A percentile compares a stretch with the other conserved stretches of the same genome.
Conservation (phyloP, 2,888 invertebrate species). For the Drosophila maculinotata region DNA sequence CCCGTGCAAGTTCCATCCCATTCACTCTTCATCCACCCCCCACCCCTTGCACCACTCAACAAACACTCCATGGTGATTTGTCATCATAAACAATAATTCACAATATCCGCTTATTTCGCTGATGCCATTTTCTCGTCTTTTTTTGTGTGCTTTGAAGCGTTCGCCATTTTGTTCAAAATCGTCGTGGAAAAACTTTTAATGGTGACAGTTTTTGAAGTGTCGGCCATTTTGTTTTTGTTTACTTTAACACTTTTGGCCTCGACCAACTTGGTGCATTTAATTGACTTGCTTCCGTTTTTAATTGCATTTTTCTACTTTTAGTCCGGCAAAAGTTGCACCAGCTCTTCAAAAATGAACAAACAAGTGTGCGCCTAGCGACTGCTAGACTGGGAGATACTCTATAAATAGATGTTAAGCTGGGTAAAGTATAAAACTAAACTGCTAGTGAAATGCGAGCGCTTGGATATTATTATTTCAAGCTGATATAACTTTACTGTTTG, state of each 20-base stretch:
- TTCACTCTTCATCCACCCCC: constrained; percentile 3
- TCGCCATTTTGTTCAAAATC: constrained; percentile 34
- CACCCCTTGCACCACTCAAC: too few species aligned
- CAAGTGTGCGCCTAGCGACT: neutral
- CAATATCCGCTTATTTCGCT: constrained; percentile 51
- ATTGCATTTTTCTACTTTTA: constrained; percentile 44
- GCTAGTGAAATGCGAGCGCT: too few species aligned
- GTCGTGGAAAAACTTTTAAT: constrained; percentile 42
- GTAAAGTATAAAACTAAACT: too few species aligned
- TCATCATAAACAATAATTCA: constrained; percentile 68
- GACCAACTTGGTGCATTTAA: constrained; percentile 34
- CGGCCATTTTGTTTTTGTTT: constrained; percentile 32
- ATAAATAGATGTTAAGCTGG: neutral
- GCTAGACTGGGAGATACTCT: constrained; percentile 7
- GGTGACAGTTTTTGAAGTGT: constrained; percentile 45
- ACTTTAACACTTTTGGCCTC: constrained; percentile 34
- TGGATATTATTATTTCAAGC: too few species aligned
- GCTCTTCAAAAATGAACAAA: constrained; percentile 16
- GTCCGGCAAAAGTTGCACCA: constrained; percentile 11
- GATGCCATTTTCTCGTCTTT: constrained; percentile 5
- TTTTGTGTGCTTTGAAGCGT: neutral
- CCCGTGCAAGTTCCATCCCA: neutral
- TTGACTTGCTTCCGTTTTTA: constrained; percentile 62
- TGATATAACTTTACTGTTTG: too few species aligned
- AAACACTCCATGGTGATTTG: constrained; percentile 45